phyloP scores from a whole-genome alignment of 2,888 invertebrate species.

The Heliconius ismenius region DNA sequence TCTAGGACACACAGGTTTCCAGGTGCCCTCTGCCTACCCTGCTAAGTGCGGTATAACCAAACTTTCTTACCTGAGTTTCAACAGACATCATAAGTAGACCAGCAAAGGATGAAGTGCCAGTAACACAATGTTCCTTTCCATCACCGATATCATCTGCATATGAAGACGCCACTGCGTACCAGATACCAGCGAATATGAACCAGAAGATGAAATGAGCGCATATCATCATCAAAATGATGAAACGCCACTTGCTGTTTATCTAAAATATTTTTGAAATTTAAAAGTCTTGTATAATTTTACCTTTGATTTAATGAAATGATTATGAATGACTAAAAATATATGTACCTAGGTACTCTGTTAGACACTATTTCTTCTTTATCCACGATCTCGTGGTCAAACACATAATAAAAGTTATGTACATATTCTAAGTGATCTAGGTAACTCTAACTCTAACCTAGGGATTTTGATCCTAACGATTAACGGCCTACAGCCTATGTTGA shows the following conservation, averaged over 20 bases:
- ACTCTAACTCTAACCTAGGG: too few species aligned
- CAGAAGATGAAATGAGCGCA: slow-evolving; percentile 87
- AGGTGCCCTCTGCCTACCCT: too few species aligned
- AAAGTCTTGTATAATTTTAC: too few species aligned
- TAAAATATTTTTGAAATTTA: slow-evolving; percentile 44
- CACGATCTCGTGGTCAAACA: too few species aligned
- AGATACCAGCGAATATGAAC: slow-evolving; percentile 89
- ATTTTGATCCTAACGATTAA: background rate
- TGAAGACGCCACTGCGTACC: slow-evolving; percentile 86
- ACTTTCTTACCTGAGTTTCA: slow-evolving; percentile 87
- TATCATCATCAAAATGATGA: slow-evolving; percentile 84
- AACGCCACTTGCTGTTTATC: slow-evolving; percentile 89
- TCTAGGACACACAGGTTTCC: too few species aligned
- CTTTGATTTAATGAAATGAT: too few species aligned
- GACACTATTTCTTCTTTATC: too few species aligned
- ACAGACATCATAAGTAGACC: slow-evolving; percentile 90
- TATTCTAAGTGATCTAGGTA: background rate
- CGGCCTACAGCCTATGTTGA: too few species aligned
- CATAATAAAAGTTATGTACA: background rate
- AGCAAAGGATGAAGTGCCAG: slow-evolving; percentile 83
- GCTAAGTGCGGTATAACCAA: background rate
- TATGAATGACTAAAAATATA: too few species aligned
- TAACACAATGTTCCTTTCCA: slow-evolving; percentile 83
- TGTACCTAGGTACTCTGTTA: too few species aligned
- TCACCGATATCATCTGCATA: slow-evolving; percentile 89